Base-by-base conservation (phyloP, 2,113 vertebrate genomes). In the Clarias macrocephalus region DNA sequence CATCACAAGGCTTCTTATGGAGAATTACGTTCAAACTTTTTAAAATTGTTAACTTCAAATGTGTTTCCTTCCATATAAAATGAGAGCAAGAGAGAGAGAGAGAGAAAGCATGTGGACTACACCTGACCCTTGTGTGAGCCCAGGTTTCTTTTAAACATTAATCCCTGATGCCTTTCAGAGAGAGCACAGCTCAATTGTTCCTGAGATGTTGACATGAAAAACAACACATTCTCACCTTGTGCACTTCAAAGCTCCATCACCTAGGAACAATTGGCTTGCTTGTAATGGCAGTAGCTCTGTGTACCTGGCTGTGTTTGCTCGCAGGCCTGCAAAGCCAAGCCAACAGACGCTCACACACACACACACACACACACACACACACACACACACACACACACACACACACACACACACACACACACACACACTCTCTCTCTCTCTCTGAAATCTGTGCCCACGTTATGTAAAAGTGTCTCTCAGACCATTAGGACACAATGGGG, bases 281-380 rank as follows among this genome's bases (percentile, higher is more conserved):
- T 89, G 93, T 90, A 90, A 87, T 90, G 91, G 93, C 92, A 91
- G 90, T 90, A 89, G 92, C 90, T 93, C 68, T 91, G 77, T 82
- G 60, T 89, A 91, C 87, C 90, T 93, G 92, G 92, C 88, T 94
- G 92, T 94, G 94, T 95, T 96, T 95, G 92, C 94, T 94, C 92
- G 91, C 57, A 91, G 89, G 91, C 90, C 88, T 89, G 87, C 91
- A 56, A 91, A 93, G 94, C 92, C 79, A 90, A 93, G 93, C 90
- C 92, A 91, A 89, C 88, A 88, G 88, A 77, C 89, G 48, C 13
- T 56, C 89, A 86, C 73, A 86, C 90, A 70, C 87, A 86, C 88
- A 68, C 86, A 56, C 84, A 23, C 70, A 42, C 70, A 23, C 70
- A 42, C 33, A 42, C 33, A 42, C 33, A 21, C 33, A 42, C 70